Evolutionary conservation across 2,888 invertebrate genomes (phyloP).

Genomic region (Crepidodera aurea): DNA sequence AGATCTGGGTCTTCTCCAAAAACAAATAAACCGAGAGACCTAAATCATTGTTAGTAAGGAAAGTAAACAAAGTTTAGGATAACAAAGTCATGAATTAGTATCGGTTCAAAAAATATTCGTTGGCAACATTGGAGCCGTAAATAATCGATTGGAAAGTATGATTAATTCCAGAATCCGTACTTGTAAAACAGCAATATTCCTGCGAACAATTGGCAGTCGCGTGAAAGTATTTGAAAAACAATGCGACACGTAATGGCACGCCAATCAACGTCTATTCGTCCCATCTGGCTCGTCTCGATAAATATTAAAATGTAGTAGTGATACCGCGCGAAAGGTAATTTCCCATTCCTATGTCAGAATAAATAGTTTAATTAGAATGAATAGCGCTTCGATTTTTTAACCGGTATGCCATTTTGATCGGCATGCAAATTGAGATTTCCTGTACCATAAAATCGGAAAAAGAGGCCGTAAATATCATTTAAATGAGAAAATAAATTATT

Average conservation of each 20-base stretch:
- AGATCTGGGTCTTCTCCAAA: too few species aligned
- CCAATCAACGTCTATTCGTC: conserved; percentile 19
- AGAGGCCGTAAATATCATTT: conserved; percentile 48
- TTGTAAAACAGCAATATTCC: conserved; percentile 1
- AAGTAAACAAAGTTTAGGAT: too few species aligned
- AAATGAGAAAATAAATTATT: conserved; percentile 52
- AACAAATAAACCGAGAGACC: too few species aligned
- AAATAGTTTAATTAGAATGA: conserved; percentile 37
- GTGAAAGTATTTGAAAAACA: conserved; percentile 17
- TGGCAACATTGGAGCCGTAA: too few species aligned
- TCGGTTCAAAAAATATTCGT: too few species aligned
- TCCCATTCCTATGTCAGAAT: conserved; percentile 24
- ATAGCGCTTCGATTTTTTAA: conserved; percentile 35
- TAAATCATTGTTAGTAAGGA: too few species aligned
- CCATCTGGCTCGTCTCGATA: conserved; percentile 1
- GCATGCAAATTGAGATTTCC: conserved; percentile 46
- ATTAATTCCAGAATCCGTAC: neutral
- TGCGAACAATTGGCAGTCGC: neutral
- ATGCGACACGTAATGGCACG: conserved; percentile 16
- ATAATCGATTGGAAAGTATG: conserved; percentile 9
- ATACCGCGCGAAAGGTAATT: conserved; percentile 25
- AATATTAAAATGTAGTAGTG: conserved; percentile 15
- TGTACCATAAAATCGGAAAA: conserved; percentile 42
- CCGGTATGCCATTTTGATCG: conserved; percentile 29
- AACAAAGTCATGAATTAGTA: too few species aligned